Evolutionary conservation across 1,140 invertebrate species (phyloP).

Genomic region (Chrysomallon squamiferum): DNA sequence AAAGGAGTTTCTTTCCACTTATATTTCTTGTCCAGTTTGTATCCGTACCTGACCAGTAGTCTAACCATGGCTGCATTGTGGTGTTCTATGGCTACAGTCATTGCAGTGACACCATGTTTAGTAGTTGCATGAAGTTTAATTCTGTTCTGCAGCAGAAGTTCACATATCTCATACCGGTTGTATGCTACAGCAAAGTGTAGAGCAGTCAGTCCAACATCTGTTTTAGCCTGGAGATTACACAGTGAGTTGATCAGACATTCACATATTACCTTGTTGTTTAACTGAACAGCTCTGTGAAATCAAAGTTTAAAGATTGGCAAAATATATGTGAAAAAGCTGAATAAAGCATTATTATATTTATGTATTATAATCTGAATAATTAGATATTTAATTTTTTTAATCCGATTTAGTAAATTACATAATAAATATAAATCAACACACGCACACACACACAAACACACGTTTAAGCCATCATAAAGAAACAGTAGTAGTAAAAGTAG

Average conservation of each 20-base stretch:
- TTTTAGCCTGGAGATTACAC: conserved; percentile 51
- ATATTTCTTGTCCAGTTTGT: conserved; percentile 49
- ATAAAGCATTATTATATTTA: too few species aligned
- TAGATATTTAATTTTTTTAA: too few species aligned
- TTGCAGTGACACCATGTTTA: conserved; percentile 48
- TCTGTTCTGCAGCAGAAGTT: conserved; percentile 45
- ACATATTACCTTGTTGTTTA: conserved; percentile 51
- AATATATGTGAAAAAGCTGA: too few species aligned
- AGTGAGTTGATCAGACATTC: conserved; percentile 49
- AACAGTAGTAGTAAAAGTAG: too few species aligned
- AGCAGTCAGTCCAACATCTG: conserved; percentile 52
- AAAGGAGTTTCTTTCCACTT: conserved; percentile 55
- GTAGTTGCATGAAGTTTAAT: conserved; percentile 46
- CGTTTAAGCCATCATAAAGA: too few species aligned
- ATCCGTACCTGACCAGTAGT: conserved; percentile 47
- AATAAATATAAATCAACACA: too few species aligned
- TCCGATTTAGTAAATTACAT: too few species aligned
- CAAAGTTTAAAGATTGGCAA: too few species aligned
- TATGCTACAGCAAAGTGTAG: conserved; percentile 53
- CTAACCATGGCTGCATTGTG: conserved; percentile 50
- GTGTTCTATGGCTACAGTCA: conserved; percentile 55
- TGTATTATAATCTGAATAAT: too few species aligned
- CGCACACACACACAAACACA: too few species aligned
- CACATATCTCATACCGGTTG: conserved; percentile 50
- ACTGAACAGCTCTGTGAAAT: conserved; percentile 52